Percentiles rank a stretch among this genome's conserved stretches.
phyloP scores from a whole-genome alignment of 2,888 invertebrate genomes.

The Trichopria drosophilae region DNA sequence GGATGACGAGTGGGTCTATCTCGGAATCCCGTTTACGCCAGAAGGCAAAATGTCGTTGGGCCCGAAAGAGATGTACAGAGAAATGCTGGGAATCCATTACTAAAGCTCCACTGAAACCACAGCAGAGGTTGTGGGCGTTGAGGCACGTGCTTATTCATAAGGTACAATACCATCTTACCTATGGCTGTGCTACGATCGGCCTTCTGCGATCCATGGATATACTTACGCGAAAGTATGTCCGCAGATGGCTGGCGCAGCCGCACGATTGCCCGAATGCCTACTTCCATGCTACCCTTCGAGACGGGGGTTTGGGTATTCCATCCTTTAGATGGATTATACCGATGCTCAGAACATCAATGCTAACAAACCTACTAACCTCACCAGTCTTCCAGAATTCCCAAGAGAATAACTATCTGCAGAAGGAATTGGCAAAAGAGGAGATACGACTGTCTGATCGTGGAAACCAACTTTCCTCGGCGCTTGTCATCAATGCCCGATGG shows the following conservation, averaged over 20 bases:
- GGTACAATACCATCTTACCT: slow-evolving; percentile 48
- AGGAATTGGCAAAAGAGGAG: no score
- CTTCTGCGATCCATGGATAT: slow-evolving; percentile 41
- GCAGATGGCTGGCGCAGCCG: slow-evolving; percentile 46
- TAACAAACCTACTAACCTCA: not conserved
- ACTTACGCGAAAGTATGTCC: slow-evolving; percentile 39
- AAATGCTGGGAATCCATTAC: no score
- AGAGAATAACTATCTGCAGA: not conserved
- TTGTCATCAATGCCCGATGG: slow-evolving; percentile 1
- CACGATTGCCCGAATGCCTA: slow-evolving; percentile 44
- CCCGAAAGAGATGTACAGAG: no score
- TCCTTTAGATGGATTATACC: slow-evolving; percentile 31
- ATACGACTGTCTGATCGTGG: not conserved
- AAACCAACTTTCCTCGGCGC: not conserved
- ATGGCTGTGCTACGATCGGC: slow-evolving; percentile 39
- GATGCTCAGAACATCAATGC: not conserved
- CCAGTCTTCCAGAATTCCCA: not conserved
- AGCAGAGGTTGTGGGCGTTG: slow-evolving; percentile 50
- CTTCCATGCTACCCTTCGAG: slow-evolving; percentile 42
- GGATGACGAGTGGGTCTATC: no score
- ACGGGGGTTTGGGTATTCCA: slow-evolving; percentile 40
- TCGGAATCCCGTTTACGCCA: no score
- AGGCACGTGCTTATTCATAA: slow-evolving; percentile 50
- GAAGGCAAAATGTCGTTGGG: no score
- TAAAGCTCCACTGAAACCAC: slow-evolving; percentile 18